Evolutionary conservation across 1,140 invertebrate species (phyloP), one percentile per base, ranked within the genome.

Genomic region (Platyscapa corneri): DNA sequence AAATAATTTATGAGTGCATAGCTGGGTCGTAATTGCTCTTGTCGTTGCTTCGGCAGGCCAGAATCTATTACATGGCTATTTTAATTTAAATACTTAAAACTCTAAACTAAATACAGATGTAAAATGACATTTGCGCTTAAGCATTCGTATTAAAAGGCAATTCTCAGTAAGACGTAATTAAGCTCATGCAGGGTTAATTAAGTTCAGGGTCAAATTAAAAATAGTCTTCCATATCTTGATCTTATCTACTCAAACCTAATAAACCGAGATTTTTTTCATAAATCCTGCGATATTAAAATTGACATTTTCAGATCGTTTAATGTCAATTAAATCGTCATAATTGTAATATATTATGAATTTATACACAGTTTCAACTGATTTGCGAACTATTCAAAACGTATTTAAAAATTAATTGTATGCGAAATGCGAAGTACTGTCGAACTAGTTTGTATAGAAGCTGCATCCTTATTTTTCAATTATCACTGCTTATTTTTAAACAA

Each of bases 191-290:
- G 60, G 46, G 70, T 67, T 86, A 82, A 86, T 86, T 86, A 86
- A 82, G 85, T 86, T 86, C 80, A 86, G 14, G 80, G 85, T 79
- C 85, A 86, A 82, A 80, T 82, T 82, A 86, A 82, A 70, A 70
- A 30, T 67, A 70, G 56, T 49, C 60, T 72, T 78, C 46, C n/a
- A 49, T 27, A 60, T 60, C 56, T 60, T 27, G 23, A 27, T 23
- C 27, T 10, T 60, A 27, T 14, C 2, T 5, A 60, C 56, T 60
- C 56, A 5, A 60, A 60, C 23, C 10, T 14, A 18, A 32, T 70
- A 12, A 75, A 76, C 67, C 53, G 37, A 42, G 67, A 75, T 83
- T 83, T 76, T 39, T 60, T 56, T 39, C 10, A 70, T 37, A 39
- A 39, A 70, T 39, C 18, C 27, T 60, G 23, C 20, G 30, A 20